Percentiles rank a stretch among this genome's conserved stretches.
Evolutionary conservation across 2,113 vertebrate species (phyloP).

Genomic region (Ciconia stormi): DNA sequence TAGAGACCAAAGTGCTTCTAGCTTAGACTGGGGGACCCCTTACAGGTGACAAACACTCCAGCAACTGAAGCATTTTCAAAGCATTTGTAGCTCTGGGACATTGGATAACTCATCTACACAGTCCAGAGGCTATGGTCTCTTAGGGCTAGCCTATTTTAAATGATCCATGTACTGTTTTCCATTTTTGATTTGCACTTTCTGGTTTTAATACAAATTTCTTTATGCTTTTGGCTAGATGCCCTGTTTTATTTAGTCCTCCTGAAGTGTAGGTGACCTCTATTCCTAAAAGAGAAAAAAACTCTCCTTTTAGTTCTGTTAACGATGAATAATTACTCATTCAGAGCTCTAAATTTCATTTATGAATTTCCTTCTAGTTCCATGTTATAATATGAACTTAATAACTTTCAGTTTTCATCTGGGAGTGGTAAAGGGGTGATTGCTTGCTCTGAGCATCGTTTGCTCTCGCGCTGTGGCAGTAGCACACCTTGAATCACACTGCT

Average conservation of each 20-base stretch:
- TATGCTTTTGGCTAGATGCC: background rate
- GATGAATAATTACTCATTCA: background rate
- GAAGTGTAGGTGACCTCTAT: background rate
- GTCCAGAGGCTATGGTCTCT: background rate
- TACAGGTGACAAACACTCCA: background rate
- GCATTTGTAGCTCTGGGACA: background rate
- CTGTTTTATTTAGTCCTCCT: background rate
- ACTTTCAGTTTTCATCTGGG: background rate
- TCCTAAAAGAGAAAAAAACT: background rate
- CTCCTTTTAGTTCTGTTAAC: background rate
- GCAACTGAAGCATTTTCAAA: background rate
- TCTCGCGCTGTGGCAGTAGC: background rate
- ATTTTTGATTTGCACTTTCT: background rate
- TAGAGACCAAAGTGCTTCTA: background rate
- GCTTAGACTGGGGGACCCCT: background rate
- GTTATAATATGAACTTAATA: background rate
- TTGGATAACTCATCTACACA: background rate
- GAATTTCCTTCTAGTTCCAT: background rate
- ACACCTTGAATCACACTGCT: background rate
- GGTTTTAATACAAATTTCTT: background rate
- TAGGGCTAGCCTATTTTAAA: background rate
- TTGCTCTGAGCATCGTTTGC: background rate
- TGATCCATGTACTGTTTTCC: background rate
- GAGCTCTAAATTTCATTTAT: background rate
- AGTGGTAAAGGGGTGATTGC: background rate